Evolutionary conservation across 30 jellyfish, hydroid and myxozoan genomes (phyloP), one percentile per base, ranked within the genome.

Genomic region (Nemopilema nomurai): DNA sequence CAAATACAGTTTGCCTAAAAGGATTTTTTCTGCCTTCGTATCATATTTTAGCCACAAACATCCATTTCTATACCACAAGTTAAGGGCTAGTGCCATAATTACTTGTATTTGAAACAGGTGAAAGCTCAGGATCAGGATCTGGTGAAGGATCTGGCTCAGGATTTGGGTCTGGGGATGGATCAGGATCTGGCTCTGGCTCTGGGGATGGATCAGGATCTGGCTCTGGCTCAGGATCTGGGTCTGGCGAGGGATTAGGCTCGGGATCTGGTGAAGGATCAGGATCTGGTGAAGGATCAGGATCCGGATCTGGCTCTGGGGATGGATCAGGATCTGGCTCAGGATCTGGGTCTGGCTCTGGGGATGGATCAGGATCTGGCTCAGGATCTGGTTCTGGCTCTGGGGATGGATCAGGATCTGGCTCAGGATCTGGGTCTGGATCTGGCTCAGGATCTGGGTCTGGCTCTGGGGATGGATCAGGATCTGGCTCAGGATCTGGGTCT

Each of bases 161-260:
- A 52, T 30, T 16, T 30, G 87, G 78, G 19, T 77, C 78, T 1
- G 82, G 82, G 6, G 20, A 27, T 0, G 87, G 87, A 0, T 66
- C 74, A 8, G 90, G 90, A 31, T 66, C 72, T n/a, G 90, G 90
- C 25, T 80, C 90, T 1, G 90, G 90, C 20, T 28, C 33, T 66
- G 90, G 90, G 49, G 32, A 67, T 0, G 90, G 82, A 20, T 28
- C 23, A 41, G 90, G 82, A 20, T 69, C 81, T 31, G 90, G 90
- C 18, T 19, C 24, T 71, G 82, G 82, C 23, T 80, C 90, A 4
- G 90, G 84, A 6, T 23, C 31, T 50, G 84, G 78, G 0, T 33
- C 62, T 0, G 84, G 82, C 1, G 18, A 8, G 13, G 89, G 89
- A 1, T 62, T 80, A 79, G 80, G 72, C 8, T 32, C 41, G 23